Base-by-base conservation (phyloP, 2,888 invertebrate genomes). In the Cephonodes hylas region DNA sequence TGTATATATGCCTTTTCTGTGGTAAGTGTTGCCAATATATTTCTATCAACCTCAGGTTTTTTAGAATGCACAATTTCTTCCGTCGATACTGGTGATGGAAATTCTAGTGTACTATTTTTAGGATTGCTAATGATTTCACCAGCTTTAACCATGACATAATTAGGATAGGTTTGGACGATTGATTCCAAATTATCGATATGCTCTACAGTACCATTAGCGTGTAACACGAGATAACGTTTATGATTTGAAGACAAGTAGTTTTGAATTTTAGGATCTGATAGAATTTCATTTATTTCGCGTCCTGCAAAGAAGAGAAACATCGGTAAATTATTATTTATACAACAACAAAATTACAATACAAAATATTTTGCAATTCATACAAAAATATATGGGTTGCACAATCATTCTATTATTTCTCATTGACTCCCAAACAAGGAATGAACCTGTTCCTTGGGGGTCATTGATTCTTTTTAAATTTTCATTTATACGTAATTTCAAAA, bases 201-300 rank as follows among this genome's bases (percentile, higher is more conserved):
- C 59, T 85, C 82, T 13, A 83, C 62, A 20, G 72, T 80, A 44
- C 84, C 85, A 68, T 85, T 74, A 18, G 79, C 67, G 65, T 82
- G 73, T 31, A 87, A 62, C n/a, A 87, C 67, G 44, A 82, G 58
- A 64, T 72, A 83, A 18, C 70, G 73, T 65, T 74, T 79, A 20
- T 66, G 60, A 18, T 66, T 67, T 63, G 63, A 64, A 61, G 66
- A 65, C 65, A 70, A 67, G 46, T 67, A 62, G 22, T 69, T 62
- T 62, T 64, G 63, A 62, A 72, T 61, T 22, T 60, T 59, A 18
- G 58, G 60, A 56, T 63, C 62, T 3, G 57, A 58, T 34, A 59
- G 34, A 25, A 23, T 56, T 31, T 44, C 59, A 5, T 59, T 61
- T 34, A 61, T 34, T 25, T 61, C 59, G 45, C 15, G 38, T 27